Evolutionary conservation across 1,140 invertebrate genomes (phyloP), one percentile per base, ranked within the genome.

Genomic region (Paramacrobiotus metropolitanus): DNA sequence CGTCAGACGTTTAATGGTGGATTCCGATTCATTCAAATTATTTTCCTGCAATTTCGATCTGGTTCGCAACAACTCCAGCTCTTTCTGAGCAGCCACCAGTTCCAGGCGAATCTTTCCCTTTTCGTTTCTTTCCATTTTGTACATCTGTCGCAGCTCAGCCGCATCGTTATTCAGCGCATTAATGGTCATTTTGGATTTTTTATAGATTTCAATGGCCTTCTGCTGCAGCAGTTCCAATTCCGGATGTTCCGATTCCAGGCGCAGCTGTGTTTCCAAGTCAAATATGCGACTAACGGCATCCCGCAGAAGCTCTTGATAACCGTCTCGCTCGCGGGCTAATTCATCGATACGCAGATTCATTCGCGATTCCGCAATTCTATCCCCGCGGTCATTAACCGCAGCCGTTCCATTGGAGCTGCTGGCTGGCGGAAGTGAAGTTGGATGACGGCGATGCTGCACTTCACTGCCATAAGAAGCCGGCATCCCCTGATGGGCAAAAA

Each of bases 201-300:
- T 15, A 24, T 55, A 55, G 4, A 55, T 55, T 55, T 55, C 48
- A 15, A 55, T 55, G 15, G 48, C 48, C 28, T 55, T 55, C 48
- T 55, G 48, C 48, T 55, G 48, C 15, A 55, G 15, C 15, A 55
- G 48, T 55, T 55, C 48, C 48, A 55, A 15, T 55, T 55, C 48
- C 48, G 48, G 48, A 24, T 55, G 48, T 28, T 55, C 15, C 24
- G 15, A 15, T 28, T 55, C 48, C 48, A 20, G 24, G 4, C 28
- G 15, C 48, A 55, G 48, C 24, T 24, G 48, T 15, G 15, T 15
- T 24, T 55, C 48, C 48, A 55, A 24, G 4, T 55, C 15, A 28
- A 55, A 55, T 15, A 55, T 28, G 15, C 48, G 48, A 15, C 15
- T 9, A 4, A 55, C 24, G 15, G 48, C 48, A 24, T 55, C 48